Conservation (phyloP, 2,888 invertebrate genomes). For the Andrena hattorfiana region DNA sequence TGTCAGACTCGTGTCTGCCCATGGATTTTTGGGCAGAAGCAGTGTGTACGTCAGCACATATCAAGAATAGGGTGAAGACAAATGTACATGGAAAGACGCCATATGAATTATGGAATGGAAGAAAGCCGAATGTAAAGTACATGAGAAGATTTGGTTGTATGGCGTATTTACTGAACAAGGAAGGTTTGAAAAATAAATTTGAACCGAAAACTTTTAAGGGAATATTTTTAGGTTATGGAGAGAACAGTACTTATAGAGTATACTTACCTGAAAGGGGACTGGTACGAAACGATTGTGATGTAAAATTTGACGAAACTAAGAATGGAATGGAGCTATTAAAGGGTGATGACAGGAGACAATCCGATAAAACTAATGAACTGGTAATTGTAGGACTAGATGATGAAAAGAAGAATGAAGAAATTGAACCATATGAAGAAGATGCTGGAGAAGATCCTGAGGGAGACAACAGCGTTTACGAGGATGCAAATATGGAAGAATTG, state of each 20-base stretch:
- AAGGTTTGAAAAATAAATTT: background rate
- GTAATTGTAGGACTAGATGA: constrained; percentile 1
- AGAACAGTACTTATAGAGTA: constrained; percentile 17
- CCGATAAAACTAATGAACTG: background rate
- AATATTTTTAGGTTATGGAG: constrained; percentile 22
- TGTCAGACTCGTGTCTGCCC: background rate
- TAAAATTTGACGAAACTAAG: constrained; percentile 10
- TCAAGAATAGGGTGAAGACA: constrained; percentile 7
- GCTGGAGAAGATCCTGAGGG: background rate
- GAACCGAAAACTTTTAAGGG: constrained; percentile 16
- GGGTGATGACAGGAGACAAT: background rate
- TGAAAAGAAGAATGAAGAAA: background rate
- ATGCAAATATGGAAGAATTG: too few species aligned
- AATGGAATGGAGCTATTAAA: background rate
- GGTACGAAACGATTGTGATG: background rate
- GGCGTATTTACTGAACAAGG: background rate
- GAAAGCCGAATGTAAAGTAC: constrained; percentile 15
- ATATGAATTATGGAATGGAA: constrained; percentile 14
- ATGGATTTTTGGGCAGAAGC: constrained; percentile 4
- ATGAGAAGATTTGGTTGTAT: constrained; percentile 33
- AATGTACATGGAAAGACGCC: constrained; percentile 15
- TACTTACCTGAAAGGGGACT: constrained; percentile 15
- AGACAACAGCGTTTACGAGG: too few species aligned
- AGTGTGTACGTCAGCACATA: background rate
- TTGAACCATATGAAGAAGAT: background rate